Evolutionary conservation across 2,797 vertebrate species (phyloP), one percentile per base, ranked within the genome.

Genomic region (Clangula hyemalis): DNA sequence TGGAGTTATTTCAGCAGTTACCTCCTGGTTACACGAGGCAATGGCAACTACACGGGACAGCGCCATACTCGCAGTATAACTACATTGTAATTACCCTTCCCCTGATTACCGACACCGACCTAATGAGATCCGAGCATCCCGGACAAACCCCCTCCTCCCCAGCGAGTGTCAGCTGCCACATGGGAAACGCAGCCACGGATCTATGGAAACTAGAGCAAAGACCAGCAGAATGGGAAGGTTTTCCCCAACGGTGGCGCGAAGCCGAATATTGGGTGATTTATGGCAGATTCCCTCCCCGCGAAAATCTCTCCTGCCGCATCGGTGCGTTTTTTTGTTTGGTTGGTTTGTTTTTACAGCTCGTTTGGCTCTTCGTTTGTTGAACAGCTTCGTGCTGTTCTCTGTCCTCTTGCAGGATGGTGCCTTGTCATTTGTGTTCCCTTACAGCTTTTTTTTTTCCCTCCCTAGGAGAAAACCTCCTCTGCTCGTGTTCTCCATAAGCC

Each of bases 291-390:
- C 56, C 66, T 93, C 54, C 18, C 32, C 90, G 90, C 77, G 76
- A 91, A 97, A 96, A 94, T 89, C 93, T 93, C 94, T 93, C 72
- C 56, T 89, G 64, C 66, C 51, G 39, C 6, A 7, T 81, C 47
- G 64, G 83, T 74, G 81, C 53, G 14, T 14, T 53, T 66, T 92
- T 61, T n/a, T 56, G 17, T 20, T 56, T 56, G 32, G 25, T 12
- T 56, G 32, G 17, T 56, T 56, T 22, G 77, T 94, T 92, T 95
- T 91, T 87, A 90, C 95, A 96, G 82, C 88, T 96, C 92, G 89
- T 95, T 95, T 92, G 87, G 82, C 83, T 90, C 94, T 84, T 85
- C 72, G 72, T 93, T 92, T 94, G 90, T 86, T 87, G 92, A 87
- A 81, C 4, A 3, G 91, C 82, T 96, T 85, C 95, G 86, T 58